Percentiles rank a stretch among this genome's conserved stretches.
Evolutionary conservation across 2,888 invertebrate species (phyloP).

Genomic region (Spisula subtruncata): DNA sequence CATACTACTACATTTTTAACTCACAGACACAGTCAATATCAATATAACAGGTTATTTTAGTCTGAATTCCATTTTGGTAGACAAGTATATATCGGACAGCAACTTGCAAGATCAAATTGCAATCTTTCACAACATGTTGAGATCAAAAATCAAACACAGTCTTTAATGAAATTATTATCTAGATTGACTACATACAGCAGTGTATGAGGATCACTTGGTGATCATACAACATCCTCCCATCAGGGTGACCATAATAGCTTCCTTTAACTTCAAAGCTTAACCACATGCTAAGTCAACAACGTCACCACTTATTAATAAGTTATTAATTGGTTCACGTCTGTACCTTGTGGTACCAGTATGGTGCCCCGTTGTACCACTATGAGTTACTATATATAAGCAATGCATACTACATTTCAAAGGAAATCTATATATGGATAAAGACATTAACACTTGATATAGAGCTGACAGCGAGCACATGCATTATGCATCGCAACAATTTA

Average conservation of each 20-base stretch:
- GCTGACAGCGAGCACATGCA: neutral
- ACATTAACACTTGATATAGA: conserved; percentile 7
- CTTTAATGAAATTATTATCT: no score
- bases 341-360: neutral
- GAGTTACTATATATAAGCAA: neutral
- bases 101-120: no score
- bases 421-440: conserved; percentile 12
- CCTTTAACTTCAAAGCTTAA: neutral
- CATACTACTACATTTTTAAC: neutral
- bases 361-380: neutral
- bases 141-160: no score
- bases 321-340: neutral
- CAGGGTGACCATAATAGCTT: neutral
- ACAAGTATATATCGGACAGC: no score
- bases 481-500: conserved; percentile 12
- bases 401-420: neutral
- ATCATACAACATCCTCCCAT: neutral
- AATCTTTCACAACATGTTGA: no score
- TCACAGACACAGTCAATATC: no score
- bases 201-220: neutral
- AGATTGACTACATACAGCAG: no score
- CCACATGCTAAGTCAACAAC: neutral
- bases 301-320: neutral
- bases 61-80: no score
- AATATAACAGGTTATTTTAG: no score